phyloP scores from a whole-genome alignment of 1,140 invertebrate species.

The Platyura marginata region DNA sequence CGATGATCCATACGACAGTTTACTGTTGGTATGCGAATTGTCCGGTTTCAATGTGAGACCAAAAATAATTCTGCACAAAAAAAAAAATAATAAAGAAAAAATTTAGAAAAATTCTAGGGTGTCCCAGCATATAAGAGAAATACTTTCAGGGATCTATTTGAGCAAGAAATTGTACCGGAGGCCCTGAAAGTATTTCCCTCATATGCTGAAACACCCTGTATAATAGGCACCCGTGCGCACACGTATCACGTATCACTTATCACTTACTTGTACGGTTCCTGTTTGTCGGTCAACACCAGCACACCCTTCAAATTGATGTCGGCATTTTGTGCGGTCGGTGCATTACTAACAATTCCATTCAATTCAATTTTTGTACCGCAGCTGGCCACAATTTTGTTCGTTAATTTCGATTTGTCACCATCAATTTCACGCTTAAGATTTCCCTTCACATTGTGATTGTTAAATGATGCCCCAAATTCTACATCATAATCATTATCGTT shows the following conservation, averaged over 20 bases:
- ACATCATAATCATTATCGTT: constrained; percentile 20
- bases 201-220: no score
- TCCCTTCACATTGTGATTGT: constrained; percentile 14
- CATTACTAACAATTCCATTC: constrained; percentile 16
- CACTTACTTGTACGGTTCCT: constrained; percentile 7
- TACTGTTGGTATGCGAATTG: not conserved
- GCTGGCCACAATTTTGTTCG: constrained; percentile 13
- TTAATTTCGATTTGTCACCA: constrained; percentile 9
- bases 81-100: no score
- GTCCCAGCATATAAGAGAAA: no score
- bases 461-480: constrained; percentile 11
- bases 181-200: no score
- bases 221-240: not conserved
- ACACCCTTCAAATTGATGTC: constrained; percentile 14
- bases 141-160: no score
- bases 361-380: constrained; percentile 13
- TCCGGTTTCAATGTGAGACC: not conserved
- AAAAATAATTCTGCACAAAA: no score
- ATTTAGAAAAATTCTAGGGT: no score
- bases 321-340: constrained; percentile 11
- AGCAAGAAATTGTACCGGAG: no score
- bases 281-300: not conserved
- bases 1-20: not conserved
- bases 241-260: constrained; percentile 15
- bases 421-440: constrained; percentile 10